Conservation (phyloP, 2,888 invertebrate genomes). For the Dendrolimus houi region DNA sequence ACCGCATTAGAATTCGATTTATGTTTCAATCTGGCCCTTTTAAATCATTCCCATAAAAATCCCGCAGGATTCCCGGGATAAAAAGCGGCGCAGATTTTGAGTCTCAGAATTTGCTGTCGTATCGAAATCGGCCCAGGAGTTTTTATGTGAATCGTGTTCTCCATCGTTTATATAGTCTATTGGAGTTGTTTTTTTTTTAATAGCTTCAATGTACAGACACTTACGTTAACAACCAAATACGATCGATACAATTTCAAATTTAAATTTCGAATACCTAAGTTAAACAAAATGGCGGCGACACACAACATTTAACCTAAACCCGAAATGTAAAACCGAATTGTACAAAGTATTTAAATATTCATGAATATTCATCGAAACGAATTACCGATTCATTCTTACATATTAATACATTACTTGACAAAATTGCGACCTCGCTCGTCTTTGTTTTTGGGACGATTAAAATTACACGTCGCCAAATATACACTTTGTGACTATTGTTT, state of each 20-base stretch:
- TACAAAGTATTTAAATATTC: background rate
- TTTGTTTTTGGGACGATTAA: background rate
- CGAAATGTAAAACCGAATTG: background rate
- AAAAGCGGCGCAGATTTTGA: too few relatives aligned
- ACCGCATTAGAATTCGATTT: too few relatives aligned
- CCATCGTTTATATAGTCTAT: too few relatives aligned
- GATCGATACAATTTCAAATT: background rate
- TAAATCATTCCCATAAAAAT: too few relatives aligned
- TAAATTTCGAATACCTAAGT: constrained; percentile 1
- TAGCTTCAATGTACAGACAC: too few relatives aligned
- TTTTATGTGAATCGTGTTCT: too few relatives aligned
- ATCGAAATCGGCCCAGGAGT: too few relatives aligned
- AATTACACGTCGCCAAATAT: background rate
- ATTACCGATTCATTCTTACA: background rate
- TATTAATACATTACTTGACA: background rate
- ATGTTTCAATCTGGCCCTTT: too few relatives aligned
- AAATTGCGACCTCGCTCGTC: background rate
- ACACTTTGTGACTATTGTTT: background rate
- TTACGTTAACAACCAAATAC: background rate
- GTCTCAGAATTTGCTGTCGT: too few relatives aligned
- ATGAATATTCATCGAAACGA: background rate
- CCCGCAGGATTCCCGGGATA: too few relatives aligned
- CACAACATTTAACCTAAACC: background rate
- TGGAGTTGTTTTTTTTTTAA: too few relatives aligned
- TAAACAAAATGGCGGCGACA: background rate